phyloP scores from a whole-genome alignment of 2,797 vertebrate genomes.

The Schizopygopsis malacanthus region DNA sequence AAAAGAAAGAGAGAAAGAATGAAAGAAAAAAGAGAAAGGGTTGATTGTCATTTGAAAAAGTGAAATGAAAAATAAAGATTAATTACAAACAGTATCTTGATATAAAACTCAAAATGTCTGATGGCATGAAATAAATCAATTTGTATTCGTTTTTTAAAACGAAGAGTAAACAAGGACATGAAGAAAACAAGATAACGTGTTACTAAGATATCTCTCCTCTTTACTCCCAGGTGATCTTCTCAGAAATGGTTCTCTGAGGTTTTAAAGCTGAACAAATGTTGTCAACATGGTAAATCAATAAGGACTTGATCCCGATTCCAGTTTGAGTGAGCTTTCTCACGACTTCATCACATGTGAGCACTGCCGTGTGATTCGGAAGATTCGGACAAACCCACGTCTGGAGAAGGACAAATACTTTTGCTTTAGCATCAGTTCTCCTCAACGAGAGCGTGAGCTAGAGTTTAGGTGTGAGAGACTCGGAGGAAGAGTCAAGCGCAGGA shows the following conservation, averaged over 20 bases:
- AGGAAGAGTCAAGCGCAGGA: background rate
- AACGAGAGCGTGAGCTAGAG: too few species aligned
- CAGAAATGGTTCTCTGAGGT: background rate
- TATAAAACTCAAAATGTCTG: too few species aligned
- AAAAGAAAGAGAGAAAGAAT: background rate
- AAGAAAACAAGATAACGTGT: background rate
- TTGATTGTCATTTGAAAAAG: background rate
- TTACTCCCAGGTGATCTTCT: background rate
- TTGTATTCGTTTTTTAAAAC: background rate
- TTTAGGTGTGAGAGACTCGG: conserved; percentile 7
- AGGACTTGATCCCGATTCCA: background rate
- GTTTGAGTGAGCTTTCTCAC: background rate
- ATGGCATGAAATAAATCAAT: background rate
- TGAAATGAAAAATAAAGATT: background rate
- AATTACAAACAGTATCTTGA: background rate
- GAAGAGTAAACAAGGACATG: background rate
- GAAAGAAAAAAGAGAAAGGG: too few species aligned
- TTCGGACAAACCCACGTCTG: background rate
- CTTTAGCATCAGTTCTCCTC: background rate
- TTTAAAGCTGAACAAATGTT: conserved; percentile 8
- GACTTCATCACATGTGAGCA: background rate
- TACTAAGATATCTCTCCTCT: conserved; percentile 10
- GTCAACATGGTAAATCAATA: background rate
- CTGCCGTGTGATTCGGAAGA: background rate
- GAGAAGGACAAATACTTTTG: conserved; percentile 25